Percentiles rank a stretch among this genome's conserved stretches.
These are phyloP conservation scores for Drosophila sproati DNA, from an alignment of 1,140 invertebrate genomes.

Conservation along the genomic window DNA sequence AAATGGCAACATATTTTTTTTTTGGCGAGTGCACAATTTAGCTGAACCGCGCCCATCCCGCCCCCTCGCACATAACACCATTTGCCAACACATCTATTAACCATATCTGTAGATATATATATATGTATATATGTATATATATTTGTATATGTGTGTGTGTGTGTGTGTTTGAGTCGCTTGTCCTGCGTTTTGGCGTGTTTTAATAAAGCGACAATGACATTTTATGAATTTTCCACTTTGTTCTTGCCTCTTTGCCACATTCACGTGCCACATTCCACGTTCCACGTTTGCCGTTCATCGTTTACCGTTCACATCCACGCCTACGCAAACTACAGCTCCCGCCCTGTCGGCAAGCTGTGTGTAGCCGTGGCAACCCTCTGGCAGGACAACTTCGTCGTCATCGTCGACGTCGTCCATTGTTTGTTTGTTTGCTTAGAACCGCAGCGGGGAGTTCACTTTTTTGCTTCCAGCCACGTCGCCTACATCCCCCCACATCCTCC, in stretches of 20 bases:
- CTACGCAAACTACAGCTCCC: neutral
- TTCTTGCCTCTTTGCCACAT: slow-evolving; percentile 59
- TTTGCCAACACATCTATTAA: slow-evolving; percentile 22
- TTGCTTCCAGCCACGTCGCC: slow-evolving; percentile 36
- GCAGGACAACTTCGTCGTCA: slow-evolving; percentile 19
- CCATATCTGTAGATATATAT: slow-evolving; percentile 38
- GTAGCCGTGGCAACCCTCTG: neutral
- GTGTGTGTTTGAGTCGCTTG: slow-evolving; percentile 38
- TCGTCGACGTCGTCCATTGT: slow-evolving; percentile 63
- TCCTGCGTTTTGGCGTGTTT: slow-evolving; percentile 77
- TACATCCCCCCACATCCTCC: too few relatives aligned
- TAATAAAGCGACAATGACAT: slow-evolving; percentile 82
- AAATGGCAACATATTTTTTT: neutral
- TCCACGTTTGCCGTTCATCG: neutral
- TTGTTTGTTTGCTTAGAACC: slow-evolving; percentile 74
- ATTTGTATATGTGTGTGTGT: slow-evolving; percentile 35
- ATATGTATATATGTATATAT: slow-evolving; percentile 35
- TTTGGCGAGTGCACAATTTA: neutral
- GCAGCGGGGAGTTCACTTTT: slow-evolving; percentile 53
- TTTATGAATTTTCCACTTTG: slow-evolving; percentile 82
- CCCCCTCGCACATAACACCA: neutral
- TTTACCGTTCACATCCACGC: neutral
- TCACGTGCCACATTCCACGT: neutral
- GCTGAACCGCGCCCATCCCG: neutral
- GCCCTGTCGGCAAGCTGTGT: neutral